Percentiles rank a stretch among this genome's conserved stretches.
phyloP scores from a whole-genome alignment of 2,797 vertebrate species.

The Mareca penelope region DNA sequence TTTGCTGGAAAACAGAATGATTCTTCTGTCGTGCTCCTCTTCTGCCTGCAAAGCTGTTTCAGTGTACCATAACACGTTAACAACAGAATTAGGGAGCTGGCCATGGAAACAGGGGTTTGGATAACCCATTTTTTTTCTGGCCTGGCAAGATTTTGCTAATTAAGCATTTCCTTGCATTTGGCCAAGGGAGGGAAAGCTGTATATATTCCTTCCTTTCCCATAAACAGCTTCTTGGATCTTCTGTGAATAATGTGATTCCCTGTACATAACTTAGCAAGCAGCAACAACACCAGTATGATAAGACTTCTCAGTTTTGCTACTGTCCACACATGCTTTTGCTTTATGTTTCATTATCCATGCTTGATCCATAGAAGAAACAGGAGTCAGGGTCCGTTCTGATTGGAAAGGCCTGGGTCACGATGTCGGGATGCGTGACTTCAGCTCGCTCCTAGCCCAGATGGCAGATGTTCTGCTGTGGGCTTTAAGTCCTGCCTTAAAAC shows the following conservation, averaged over 20 bases:
- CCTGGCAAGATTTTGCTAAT: not conserved
- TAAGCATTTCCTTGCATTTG: not conserved
- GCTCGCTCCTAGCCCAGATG: not conserved
- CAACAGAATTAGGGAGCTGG: not conserved
- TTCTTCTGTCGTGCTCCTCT: not conserved
- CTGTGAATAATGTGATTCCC: not conserved
- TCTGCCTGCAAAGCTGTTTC: not conserved
- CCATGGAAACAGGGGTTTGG: not conserved
- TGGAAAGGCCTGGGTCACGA: not conserved
- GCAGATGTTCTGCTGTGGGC: not conserved
- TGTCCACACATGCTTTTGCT: not conserved
- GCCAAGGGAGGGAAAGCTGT: not conserved
- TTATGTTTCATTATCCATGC: not conserved
- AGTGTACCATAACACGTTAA: not conserved
- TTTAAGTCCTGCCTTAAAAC: not conserved
- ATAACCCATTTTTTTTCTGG: not conserved
- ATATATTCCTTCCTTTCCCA: not conserved
- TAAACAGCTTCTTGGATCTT: not conserved
- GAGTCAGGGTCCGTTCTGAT: not conserved
- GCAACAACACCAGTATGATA: not conserved
- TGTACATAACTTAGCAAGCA: not conserved
- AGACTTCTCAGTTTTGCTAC: not conserved
- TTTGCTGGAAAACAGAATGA: constrained; percentile 6
- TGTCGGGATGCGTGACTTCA: not conserved
- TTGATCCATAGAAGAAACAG: not conserved